These are phyloP conservation scores for Panagrolaimus sp. DNA, from an alignment of 1,140 invertebrate species.

Conservation along the genomic window DNA sequence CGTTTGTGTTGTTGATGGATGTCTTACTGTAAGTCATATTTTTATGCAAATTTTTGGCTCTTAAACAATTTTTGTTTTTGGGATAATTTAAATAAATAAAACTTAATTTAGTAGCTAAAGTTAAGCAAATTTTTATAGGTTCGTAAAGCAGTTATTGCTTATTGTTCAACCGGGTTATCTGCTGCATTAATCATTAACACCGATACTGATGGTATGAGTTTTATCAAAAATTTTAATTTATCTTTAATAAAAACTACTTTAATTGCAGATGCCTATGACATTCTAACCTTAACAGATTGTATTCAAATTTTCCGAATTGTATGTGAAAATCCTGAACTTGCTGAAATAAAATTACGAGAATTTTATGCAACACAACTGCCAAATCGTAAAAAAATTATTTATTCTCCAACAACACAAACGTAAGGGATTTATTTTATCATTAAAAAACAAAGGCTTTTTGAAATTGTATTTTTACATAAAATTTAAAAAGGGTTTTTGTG, in stretches of 20 bases:
- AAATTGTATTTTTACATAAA: no score
- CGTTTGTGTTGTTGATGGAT: not conserved
- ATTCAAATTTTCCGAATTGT: slow-evolving; percentile 2
- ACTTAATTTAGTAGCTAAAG: no score
- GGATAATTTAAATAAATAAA: no score
- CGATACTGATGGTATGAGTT: not conserved
- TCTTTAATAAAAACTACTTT: no score
- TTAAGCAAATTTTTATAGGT: no score
- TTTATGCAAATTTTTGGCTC: no score
- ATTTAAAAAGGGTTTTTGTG: no score
- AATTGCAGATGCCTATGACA: not conserved
- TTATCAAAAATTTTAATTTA: no score
- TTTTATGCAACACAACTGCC: slow-evolving; percentile 9
- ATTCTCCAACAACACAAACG: slow-evolving; percentile 3
- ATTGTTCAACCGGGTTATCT: slow-evolving; percentile 2
- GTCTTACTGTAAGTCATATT: not conserved
- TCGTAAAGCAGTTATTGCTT: slow-evolving; percentile 3
- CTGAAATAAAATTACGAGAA: slow-evolving; percentile 1
- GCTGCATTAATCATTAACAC: slow-evolving; percentile 2
- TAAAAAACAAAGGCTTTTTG: no score
- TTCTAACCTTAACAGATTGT: slow-evolving; percentile 5
- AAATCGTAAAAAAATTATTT: slow-evolving; percentile 16
- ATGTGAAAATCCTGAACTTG: not conserved
- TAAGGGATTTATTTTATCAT: no score
- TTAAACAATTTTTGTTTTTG: no score